Evolutionary conservation across 1,140 invertebrate species (phyloP), one percentile per base, ranked within the genome.

Genomic region (Dendroctonus ponderosae): DNA sequence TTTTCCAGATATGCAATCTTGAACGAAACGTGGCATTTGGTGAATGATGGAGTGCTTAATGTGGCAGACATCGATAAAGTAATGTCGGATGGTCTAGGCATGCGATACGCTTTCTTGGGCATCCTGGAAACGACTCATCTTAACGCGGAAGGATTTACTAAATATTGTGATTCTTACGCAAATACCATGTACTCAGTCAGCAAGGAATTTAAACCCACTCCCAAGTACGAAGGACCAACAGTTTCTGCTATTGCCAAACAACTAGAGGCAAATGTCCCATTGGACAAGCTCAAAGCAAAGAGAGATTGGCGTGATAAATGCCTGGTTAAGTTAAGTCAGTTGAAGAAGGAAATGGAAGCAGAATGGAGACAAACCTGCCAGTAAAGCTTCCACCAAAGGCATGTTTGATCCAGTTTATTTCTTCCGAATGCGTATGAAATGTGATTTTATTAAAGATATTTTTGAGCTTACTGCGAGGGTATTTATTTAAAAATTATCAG

Each of bases 71-170:
- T 97, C 37, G 96, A 98, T 71, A 91, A 88, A 72, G 92, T 98
- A 0, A 97, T 98, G 86, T 92, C 89, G 11, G 91, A 97, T 79
- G 97, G 97, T 14, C 82, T 99, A 8, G 96, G 95, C 12, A 91
- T 92, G 85, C 84, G 96, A 62, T 99, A 98, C 77, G 95, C 95
- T 5, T 98, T 98, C 78, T 82, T 97, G 14, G 97, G 97, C 26
- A 89, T 94, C 2, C 83, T 98, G 56, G 94, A 98, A 83, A 96
- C 94, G 0, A 91, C 92, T 15, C 95, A 97, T 81, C 83, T 98
- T 26, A 98, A 98, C 82, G 94, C 95, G 38, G 90, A 95, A 81
- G 95, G 94, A 7, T 87, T 91, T 79, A 75, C 80, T 6, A 86
- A 87, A 68, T 92, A 91, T 72, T 86, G 86, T 62, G 83, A 89